A percentile compares a stretch with the other conserved stretches of the same genome.
These are phyloP conservation scores for Kryptopterus vitreolus DNA, from an alignment of 2,797 vertebrate species.

Conservation along the genomic window DNA sequence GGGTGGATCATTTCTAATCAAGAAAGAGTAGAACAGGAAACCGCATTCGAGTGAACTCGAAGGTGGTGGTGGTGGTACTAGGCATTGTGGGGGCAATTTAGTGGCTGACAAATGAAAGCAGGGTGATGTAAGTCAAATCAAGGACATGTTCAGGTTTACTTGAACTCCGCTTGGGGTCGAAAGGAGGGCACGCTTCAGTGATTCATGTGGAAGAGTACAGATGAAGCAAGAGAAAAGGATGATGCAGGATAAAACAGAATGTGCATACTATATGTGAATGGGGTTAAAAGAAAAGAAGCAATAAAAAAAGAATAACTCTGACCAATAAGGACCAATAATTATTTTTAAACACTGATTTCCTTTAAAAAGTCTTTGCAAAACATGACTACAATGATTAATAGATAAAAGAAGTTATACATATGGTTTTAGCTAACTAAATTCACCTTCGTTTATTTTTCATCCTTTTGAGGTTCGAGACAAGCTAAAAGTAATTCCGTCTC, in stretches of 20 bases:
- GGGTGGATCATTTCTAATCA: constrained; percentile 11
- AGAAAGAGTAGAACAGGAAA: constrained; percentile 13
- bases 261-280: constrained; percentile 23
- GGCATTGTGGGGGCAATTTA: constrained; percentile 18
- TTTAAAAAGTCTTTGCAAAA: not conserved
- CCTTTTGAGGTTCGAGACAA: constrained; percentile 31
- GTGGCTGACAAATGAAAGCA: constrained; percentile 43
- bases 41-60: constrained; percentile 9
- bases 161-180: constrained; percentile 51
- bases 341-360: not conserved
- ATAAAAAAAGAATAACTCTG: constrained; percentile 17
- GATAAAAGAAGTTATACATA: constrained; percentile 6
- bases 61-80: not conserved
- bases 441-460: constrained; percentile 24
- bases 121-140: constrained; percentile 41
- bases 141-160: constrained; percentile 52
- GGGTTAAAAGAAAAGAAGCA: not conserved
- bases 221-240: constrained; percentile 33
- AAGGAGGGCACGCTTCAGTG: constrained; percentile 40
- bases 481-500: constrained; percentile 39
- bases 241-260: constrained; percentile 23
- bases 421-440: not conserved
- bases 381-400: not conserved
- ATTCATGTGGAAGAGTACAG: constrained; percentile 49
- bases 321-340: not conserved